phyloP scores from a whole-genome alignment of 2,113 vertebrate species.

The Hyaena hyaena region DNA sequence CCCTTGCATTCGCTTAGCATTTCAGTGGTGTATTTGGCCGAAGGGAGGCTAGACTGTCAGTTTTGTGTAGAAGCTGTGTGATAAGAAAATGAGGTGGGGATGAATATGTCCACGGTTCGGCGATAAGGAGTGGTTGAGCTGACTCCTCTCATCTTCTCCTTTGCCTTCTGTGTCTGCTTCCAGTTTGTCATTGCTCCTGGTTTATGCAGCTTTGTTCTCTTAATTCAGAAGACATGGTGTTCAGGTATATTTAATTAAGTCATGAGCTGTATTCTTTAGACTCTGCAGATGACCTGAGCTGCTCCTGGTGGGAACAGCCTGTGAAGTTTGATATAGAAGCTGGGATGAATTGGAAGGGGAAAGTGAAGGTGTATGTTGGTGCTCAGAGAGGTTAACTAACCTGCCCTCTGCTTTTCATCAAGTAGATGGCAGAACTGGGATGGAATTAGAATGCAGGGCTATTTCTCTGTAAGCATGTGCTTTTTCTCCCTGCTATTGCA shows the following conservation, averaged over 20 bases:
- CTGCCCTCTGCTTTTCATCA: background rate
- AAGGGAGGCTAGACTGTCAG: background rate
- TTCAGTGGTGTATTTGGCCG: background rate
- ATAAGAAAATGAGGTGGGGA: background rate
- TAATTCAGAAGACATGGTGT: background rate
- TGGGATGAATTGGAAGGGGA: background rate
- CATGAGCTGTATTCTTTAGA: background rate
- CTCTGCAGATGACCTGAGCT: background rate
- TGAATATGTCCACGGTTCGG: background rate
- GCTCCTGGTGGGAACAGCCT: background rate
- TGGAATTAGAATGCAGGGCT: background rate
- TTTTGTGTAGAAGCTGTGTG: background rate
- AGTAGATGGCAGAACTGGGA: background rate
- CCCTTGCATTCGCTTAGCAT: background rate
- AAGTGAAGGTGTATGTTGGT: fast-evolving
- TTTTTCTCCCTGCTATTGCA: no score
- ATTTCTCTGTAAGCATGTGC: background rate
- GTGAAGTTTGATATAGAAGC: background rate
- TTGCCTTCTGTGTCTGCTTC: background rate
- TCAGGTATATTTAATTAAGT: background rate
- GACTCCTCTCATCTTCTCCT: no score
- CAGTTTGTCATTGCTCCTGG: background rate
- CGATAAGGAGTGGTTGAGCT: background rate
- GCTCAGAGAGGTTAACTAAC: background rate
- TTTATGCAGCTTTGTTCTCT: background rate